These are phyloP conservation scores for Ivindomyrus marchei DNA, from an alignment of 2,113 vertebrate species.

Conservation along the genomic window DNA sequence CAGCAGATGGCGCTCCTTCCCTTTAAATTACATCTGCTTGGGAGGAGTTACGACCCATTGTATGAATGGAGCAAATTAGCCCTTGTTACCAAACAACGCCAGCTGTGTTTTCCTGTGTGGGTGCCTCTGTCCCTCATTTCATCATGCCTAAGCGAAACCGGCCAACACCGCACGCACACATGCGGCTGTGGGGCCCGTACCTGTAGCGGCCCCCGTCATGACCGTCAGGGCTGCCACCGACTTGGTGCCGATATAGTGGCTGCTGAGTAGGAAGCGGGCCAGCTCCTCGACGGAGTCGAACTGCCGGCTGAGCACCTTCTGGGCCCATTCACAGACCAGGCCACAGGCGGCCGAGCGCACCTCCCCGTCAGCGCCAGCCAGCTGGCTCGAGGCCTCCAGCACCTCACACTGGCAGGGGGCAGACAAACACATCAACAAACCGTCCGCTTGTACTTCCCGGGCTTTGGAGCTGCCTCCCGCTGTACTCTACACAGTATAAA, in stretches of 20 bases:
- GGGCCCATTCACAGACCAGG: constrained; percentile 96
- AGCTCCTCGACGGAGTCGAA: constrained; percentile 89
- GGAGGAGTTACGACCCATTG: not conserved
- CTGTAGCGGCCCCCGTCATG: constrained; percentile 83
- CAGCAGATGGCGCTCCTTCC: constrained; percentile 45
- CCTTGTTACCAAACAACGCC: constrained; percentile 3
- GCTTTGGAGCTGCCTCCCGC: not conserved
- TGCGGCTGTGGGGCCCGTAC: constrained; percentile 45
- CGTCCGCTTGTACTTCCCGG: not conserved
- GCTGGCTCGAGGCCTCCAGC: constrained; percentile 72
- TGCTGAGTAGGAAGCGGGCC: constrained; percentile 93
- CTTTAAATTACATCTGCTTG: not conserved
- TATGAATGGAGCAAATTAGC: not conserved
- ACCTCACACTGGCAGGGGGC: constrained; percentile 71
- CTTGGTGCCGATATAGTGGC: constrained; percentile 95
- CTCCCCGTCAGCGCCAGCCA: constrained; percentile 81
- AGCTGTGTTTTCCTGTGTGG: not conserved
- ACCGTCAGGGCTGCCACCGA: constrained; percentile 91
- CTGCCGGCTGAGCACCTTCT: constrained; percentile 94
- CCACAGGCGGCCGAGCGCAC: constrained; percentile 86
- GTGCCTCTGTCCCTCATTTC: not conserved
- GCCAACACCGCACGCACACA: not conserved
- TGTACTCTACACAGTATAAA: not conserved
- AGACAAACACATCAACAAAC: not conserved
- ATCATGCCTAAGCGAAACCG: not conserved